These are phyloP conservation scores for Notamacropus eugenii DNA, from an alignment of 2,797 vertebrate genomes.

Conservation along the genomic window DNA sequence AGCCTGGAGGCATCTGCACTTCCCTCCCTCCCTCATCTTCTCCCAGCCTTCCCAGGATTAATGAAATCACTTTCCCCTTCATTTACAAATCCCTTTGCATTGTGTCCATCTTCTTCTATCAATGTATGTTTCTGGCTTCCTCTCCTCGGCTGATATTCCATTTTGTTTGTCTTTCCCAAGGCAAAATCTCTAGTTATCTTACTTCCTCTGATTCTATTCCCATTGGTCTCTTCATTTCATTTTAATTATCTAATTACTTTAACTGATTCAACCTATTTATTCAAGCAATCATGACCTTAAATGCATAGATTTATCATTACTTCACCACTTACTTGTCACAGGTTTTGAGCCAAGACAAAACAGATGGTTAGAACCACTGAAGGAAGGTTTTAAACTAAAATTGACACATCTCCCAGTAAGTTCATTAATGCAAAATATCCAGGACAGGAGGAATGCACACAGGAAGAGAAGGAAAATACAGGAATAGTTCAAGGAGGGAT, in stretches of 20 bases:
- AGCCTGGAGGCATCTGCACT: not conserved
- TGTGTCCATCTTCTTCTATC: not conserved
- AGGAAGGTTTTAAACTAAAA: slow-evolving; percentile 38
- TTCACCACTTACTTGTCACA: slow-evolving; percentile 74
- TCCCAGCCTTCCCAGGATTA: not conserved
- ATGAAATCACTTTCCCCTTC: slow-evolving; percentile 15
- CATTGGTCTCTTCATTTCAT: slow-evolving; percentile 61
- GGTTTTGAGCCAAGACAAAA: slow-evolving; percentile 59
- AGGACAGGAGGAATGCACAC: not conserved
- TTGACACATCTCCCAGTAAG: slow-evolving; percentile 29
- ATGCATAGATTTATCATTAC: slow-evolving; percentile 73
- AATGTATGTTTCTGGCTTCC: slow-evolving; percentile 14
- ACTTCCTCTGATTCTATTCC: slow-evolving; percentile 58
- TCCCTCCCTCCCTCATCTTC: not conserved
- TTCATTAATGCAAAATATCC: slow-evolving; percentile 30
- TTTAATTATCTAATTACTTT: slow-evolving; percentile 76
- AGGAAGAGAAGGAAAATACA: slow-evolving; percentile 13
- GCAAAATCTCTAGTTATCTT: slow-evolving; percentile 44
- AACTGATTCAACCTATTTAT: slow-evolving; percentile 75
- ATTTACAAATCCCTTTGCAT: not conserved
- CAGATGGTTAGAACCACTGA: slow-evolving; percentile 34
- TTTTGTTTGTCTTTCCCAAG: slow-evolving; percentile 29
- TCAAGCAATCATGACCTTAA: slow-evolving; percentile 76
- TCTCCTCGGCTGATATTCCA: not conserved
- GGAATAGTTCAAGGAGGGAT: not conserved